Evolutionary conservation across 2,113 vertebrate species (phyloP).

Genomic region (Oncorhynchus clarkii): DNA sequence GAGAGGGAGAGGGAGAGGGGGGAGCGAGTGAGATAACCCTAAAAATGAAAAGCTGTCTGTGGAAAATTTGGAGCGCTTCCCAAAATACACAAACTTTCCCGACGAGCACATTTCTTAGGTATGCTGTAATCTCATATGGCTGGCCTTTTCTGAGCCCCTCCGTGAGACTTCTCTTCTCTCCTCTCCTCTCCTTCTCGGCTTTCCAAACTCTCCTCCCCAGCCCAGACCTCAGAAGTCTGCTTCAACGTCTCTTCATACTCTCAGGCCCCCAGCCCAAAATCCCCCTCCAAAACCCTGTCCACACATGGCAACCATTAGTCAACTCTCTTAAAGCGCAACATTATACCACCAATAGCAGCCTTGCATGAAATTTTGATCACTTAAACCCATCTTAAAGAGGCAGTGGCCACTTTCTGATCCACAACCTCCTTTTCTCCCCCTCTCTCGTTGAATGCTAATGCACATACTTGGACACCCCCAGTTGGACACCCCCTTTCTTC

Average conservation of each 20-base stretch:
- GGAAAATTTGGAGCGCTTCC: conserved; percentile 75
- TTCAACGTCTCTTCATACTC: conserved; percentile 60
- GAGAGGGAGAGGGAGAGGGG: conserved; percentile 6
- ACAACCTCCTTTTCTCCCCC: conserved; percentile 52
- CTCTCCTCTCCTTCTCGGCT: conserved; percentile 28
- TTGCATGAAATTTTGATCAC: conserved; percentile 72
- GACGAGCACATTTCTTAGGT: conserved; percentile 70
- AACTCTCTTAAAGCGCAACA: conserved; percentile 69
- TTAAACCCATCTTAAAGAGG: conserved; percentile 77
- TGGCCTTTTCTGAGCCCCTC: conserved; percentile 73
- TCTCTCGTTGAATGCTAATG: conserved; percentile 66
- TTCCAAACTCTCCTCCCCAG: conserved; percentile 59
- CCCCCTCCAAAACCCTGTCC: conserved; percentile 59
- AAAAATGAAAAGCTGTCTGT: conserved; percentile 75
- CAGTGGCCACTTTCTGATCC: conserved; percentile 57
- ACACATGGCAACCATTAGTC: conserved; percentile 74
- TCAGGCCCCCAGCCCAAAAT: conserved; percentile 59
- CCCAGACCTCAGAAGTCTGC: conserved; percentile 68
- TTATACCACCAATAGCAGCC: conserved; percentile 71
- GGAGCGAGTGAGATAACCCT: conserved; percentile 63
- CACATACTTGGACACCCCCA: conserved; percentile 53
- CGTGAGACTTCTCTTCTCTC: conserved; percentile 41
- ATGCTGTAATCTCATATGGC: conserved; percentile 75
- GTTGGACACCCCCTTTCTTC: conserved; percentile 51
- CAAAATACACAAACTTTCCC: conserved; percentile 66